Conservation (phyloP, 1,140 invertebrate species). For the Aphelenchoides fujianensis region DNA sequence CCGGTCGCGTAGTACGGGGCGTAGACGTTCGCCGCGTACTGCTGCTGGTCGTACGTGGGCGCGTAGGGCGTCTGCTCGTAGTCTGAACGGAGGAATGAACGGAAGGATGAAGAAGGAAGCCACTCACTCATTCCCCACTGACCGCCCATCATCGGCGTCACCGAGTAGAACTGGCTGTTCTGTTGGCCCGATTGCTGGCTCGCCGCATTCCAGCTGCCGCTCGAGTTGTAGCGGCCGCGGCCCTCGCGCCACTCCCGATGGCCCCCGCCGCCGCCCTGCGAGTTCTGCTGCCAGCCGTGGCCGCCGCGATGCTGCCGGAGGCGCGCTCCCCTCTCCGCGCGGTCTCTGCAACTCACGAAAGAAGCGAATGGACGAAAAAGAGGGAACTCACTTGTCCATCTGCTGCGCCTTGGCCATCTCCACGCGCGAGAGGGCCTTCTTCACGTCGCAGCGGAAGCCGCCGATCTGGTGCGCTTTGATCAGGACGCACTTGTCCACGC, state of each 20-base stretch:
- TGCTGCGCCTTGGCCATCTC: conserved; percentile 63
- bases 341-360: background rate
- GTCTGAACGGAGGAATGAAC: conserved; percentile 1
- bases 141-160: background rate
- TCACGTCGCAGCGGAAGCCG: conserved; percentile 65
- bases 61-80: background rate
- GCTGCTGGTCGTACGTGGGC: background rate
- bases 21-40: background rate
- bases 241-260: conserved; percentile 41
- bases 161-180: too few relatives aligned
- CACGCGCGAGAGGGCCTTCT: conserved; percentile 66
- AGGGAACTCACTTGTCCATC: conserved; percentile 48
- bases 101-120: too few relatives aligned
- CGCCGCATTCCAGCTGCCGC: background rate
- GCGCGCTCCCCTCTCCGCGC: background rate
- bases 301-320: background rate
- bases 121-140: conserved; percentile 24
- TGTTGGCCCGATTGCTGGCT: too few relatives aligned
- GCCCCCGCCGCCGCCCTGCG: too few relatives aligned
- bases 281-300: conserved; percentile 15
- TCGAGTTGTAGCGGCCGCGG: conserved; percentile 36
- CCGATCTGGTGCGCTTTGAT: conserved; percentile 64
- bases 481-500: conserved; percentile 80
- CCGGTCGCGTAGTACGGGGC: background rate
- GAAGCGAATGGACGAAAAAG: conserved; percentile 11